These are phyloP conservation scores for Anabacerthia variegaticeps DNA, from an alignment of 2,797 vertebrate genomes.

Conservation along the genomic window DNA sequence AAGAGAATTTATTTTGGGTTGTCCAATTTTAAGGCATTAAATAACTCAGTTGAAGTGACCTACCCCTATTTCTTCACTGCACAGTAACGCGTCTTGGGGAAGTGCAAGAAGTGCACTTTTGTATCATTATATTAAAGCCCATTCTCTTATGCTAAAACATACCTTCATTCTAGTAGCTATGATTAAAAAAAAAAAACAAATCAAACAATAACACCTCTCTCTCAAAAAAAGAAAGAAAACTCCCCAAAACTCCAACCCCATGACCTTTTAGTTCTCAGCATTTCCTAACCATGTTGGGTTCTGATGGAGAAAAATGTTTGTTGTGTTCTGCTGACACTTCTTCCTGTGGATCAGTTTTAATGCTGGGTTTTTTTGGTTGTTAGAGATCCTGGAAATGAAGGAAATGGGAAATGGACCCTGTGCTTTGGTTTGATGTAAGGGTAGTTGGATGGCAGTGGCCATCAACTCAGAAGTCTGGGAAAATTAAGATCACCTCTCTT, in stretches of 20 bases:
- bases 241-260: too few species aligned
- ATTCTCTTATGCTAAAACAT: neutral
- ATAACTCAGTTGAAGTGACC: neutral
- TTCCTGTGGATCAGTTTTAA: too few species aligned
- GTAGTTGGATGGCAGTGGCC: too few species aligned
- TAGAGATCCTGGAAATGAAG: too few species aligned
- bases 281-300: too few species aligned
- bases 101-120: neutral
- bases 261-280: neutral
- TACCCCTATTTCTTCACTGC: neutral
- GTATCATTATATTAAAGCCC: neutral
- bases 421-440: too few species aligned
- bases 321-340: too few species aligned
- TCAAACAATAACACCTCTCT: neutral
- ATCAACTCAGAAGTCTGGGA: too few species aligned
- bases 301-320: too few species aligned
- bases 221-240: neutral
- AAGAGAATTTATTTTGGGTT: neutral
- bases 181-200: neutral
- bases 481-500: too few species aligned
- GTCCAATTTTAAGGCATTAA: neutral
- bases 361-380: too few species aligned
- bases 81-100: neutral
- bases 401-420: too few species aligned
- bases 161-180: neutral